These are phyloP conservation scores for Perdix hodgsoniae DNA, from an alignment of 2,797 vertebrate genomes.

Conservation along the genomic window DNA sequence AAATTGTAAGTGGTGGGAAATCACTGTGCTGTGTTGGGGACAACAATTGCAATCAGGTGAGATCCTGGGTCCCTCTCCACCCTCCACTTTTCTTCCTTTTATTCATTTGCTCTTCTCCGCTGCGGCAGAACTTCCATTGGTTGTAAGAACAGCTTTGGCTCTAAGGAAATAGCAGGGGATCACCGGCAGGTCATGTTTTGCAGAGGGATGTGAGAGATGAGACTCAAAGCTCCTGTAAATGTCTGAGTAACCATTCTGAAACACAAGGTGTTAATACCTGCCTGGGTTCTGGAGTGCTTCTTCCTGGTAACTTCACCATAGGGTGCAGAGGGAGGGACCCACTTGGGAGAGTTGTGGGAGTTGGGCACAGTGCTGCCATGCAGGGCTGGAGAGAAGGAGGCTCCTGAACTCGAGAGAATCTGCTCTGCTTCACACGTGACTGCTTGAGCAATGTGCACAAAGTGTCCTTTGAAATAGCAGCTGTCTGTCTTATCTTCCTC, in stretches of 20 bases:
- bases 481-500: constrained; percentile 51
- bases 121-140: not conserved
- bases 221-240: not conserved
- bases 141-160: not conserved
- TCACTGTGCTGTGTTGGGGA: constrained; percentile 3
- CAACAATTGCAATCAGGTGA: not conserved
- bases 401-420: constrained; percentile 45
- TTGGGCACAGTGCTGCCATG: not conserved
- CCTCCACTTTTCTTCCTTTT: not conserved
- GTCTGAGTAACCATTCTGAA: constrained; percentile 26
- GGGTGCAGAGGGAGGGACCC: not conserved
- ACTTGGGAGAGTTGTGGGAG: not conserved
- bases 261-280: constrained; percentile 32
- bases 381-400: constrained; percentile 12
- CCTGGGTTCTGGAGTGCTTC: constrained; percentile 40
- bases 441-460: not conserved
- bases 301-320: constrained; percentile 12
- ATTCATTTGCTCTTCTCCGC: not conserved
- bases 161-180: not conserved
- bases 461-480: constrained; percentile 64
- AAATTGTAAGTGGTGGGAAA: constrained; percentile 36
- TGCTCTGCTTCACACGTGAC: constrained; percentile 53
- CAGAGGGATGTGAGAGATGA: not conserved
- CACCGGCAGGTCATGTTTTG: not conserved
- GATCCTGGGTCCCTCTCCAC: not conserved